Base-by-base conservation (phyloP, 2,888 invertebrate species). In the Apamea sordens region DNA sequence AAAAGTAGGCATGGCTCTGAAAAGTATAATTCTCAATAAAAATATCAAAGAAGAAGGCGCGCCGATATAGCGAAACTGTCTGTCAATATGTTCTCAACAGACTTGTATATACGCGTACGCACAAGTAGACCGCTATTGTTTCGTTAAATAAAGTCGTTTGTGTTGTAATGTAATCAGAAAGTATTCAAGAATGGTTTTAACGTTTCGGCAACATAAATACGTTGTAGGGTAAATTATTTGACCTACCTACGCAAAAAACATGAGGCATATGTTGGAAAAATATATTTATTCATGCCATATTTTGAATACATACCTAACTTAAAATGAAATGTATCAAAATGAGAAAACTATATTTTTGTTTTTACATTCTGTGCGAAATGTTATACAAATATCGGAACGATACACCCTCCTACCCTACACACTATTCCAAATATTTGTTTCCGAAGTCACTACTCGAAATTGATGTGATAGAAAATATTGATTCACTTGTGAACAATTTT, bases 381-480 rank as follows among this genome's bases (percentile, higher is more conserved):
- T 65, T 36, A 77, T 41, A 24, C 7, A 28, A 77, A 59, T 36
- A 71, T 47, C 50, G 10, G 72, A 63, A 72, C n/a, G 21, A 56
- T 56, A 71, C 18, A 64, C 36, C 63, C 41, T 56, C 15, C 13
- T 50, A 32, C 15, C 32, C 21, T n/a, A 63, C 61, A 77, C 36
- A 69, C 47, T 53, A 67, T 83, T 73, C 24, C 63, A 78, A 78
- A 79, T 72, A 65, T 83, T 86, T 79, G 73, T 83, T 76, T 69
- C 64, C 73, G 32, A 74, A 79, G 77, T 83, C 74, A 79, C 75
- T 79, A 73, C 61, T 86, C 56, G 76, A 81, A 81, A 79, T 83
- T 82, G 83, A 88, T 86, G 79, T 78, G 80, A 78, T 83, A 83
- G 85, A 83, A 88, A 85, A 85, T 88, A 89, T 88, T 88, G 89